Percentiles rank a stretch among this genome's conserved stretches.
Evolutionary conservation across 2,113 vertebrate genomes (phyloP).

Genomic region (Sinocyclocheilus anshuiensis): DNA sequence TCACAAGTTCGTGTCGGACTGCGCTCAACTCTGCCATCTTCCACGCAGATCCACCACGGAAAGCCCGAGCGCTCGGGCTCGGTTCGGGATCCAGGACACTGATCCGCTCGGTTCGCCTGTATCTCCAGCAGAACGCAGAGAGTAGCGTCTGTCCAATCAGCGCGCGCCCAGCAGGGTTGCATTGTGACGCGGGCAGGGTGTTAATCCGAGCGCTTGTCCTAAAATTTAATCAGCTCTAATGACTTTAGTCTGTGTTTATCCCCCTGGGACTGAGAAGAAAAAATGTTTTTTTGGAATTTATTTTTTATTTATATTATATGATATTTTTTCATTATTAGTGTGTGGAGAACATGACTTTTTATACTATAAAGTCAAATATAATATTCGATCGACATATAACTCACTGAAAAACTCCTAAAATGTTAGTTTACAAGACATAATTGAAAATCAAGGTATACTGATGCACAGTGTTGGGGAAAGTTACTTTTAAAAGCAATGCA

Average conservation of each 20-base stretch:
- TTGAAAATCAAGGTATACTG: neutral
- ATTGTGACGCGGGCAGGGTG: neutral
- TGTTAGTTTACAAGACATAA: neutral
- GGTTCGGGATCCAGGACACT: neutral
- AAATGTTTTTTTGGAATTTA: neutral
- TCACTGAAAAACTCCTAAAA: neutral
- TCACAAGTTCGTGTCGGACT: conserved; percentile 74
- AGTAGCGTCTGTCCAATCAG: conserved; percentile 23
- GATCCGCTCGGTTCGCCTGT: neutral
- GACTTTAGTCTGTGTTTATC: conserved; percentile 7
- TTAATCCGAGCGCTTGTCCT: conserved; percentile 1
- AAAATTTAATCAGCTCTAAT: conserved; percentile 3
- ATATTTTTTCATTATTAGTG: too few relatives aligned
- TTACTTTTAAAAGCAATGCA: too few relatives aligned
- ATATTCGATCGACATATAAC: neutral
- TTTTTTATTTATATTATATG: neutral
- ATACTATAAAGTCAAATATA: neutral
- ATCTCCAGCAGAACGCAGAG: neutral
- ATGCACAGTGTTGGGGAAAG: neutral
- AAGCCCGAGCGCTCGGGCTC: neutral
- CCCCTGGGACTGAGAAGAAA: neutral
- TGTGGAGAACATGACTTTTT: neutral
- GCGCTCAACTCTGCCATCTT: conserved; percentile 84
- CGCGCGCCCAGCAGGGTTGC: neutral
- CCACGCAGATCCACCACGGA: conserved; percentile 24